Conservation (phyloP, 2,888 invertebrate species). For the Nysson spinosus region DNA sequence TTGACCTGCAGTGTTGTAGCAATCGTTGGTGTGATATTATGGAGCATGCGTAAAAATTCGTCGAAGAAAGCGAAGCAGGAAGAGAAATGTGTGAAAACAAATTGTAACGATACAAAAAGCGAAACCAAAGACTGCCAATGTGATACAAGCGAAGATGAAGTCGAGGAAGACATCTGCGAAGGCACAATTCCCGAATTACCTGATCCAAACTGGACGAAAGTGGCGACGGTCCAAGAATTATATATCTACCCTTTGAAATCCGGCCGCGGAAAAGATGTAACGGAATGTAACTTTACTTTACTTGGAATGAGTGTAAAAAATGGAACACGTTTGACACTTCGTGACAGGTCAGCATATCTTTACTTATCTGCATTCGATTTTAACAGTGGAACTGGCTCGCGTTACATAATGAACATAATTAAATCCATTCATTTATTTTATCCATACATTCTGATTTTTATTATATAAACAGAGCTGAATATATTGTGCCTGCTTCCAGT, state of each 20-base stretch:
- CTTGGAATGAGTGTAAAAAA: constrained; percentile 66
- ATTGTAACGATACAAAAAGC: neutral
- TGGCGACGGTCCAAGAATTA: constrained; percentile 72
- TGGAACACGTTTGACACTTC: constrained; percentile 51
- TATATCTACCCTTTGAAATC: constrained; percentile 77
- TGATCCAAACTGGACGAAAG: constrained; percentile 69
- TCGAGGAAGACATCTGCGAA: neutral
- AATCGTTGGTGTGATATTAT: constrained; percentile 13
- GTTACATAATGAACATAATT: too few species aligned
- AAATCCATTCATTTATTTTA: too few species aligned
- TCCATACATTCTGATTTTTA: too few species aligned
- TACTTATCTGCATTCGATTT: neutral
- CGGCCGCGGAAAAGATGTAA: constrained; percentile 69
- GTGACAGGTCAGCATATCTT: constrained; percentile 62
- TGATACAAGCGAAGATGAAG: neutral
- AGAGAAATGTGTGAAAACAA: too few species aligned
- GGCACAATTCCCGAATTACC: constrained; percentile 28
- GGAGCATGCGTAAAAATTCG: constrained; percentile 17
- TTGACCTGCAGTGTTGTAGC: constrained; percentile 35
- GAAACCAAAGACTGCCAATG: neutral
- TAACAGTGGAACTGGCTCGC: too few species aligned
- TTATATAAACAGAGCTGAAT: too few species aligned
- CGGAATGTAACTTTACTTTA: constrained; percentile 69
- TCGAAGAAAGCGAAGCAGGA: neutral
- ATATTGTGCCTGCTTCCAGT: too few species aligned